A percentile compares a stretch with the other conserved stretches of the same genome.
These are phyloP conservation scores for Craseonycteris thonglongyai DNA, from an alignment of 2,113 vertebrate species.

Conservation along the genomic window DNA sequence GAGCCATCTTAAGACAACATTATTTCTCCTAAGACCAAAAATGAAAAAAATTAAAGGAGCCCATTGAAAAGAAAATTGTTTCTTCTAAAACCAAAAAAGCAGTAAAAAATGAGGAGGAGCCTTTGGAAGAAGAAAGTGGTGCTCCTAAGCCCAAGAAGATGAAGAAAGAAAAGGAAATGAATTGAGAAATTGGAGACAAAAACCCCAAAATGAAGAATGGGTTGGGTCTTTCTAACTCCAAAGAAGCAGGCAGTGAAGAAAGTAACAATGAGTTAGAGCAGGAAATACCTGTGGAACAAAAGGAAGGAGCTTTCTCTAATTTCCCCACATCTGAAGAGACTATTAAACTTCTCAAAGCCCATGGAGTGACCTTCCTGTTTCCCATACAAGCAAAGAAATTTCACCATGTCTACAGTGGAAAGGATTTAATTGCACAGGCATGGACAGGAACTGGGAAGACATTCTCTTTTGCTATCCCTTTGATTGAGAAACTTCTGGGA, in stretches of 20 bases:
- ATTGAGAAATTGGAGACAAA: constrained; percentile 37
- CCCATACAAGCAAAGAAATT: constrained; percentile 95
- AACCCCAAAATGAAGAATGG: constrained; percentile 40
- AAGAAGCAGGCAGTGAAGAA: constrained; percentile 56
- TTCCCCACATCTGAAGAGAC: constrained; percentile 80
- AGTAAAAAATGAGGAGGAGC: not conserved
- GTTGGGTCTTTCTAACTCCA: constrained; percentile 62
- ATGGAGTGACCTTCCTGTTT: constrained; percentile 92
- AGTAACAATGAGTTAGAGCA: constrained; percentile 67
- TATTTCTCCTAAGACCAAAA: constrained; percentile 70
- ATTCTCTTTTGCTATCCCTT: constrained; percentile 93
- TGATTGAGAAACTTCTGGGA: constrained; percentile 89
- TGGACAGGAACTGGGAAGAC: constrained; percentile 98
- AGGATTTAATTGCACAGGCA: constrained; percentile 94
- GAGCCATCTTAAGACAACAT: constrained; percentile 41
- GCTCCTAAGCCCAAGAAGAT: constrained; percentile 76
- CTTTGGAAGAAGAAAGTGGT: constrained; percentile 23
- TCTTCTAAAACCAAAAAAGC: constrained; percentile 73
- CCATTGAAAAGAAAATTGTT: constrained; percentile 12
- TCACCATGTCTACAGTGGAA: constrained; percentile 88
- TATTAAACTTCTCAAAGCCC: constrained; percentile 82
- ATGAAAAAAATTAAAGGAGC: constrained; percentile 59
- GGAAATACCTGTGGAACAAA: constrained; percentile 79
- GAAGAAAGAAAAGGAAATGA: constrained; percentile 21
- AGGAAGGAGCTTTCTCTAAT: constrained; percentile 81